Percentiles rank a stretch among this genome's conserved stretches.
Evolutionary conservation across 2,797 vertebrate species (phyloP).

Genomic region (Silurus aristotelis): DNA sequence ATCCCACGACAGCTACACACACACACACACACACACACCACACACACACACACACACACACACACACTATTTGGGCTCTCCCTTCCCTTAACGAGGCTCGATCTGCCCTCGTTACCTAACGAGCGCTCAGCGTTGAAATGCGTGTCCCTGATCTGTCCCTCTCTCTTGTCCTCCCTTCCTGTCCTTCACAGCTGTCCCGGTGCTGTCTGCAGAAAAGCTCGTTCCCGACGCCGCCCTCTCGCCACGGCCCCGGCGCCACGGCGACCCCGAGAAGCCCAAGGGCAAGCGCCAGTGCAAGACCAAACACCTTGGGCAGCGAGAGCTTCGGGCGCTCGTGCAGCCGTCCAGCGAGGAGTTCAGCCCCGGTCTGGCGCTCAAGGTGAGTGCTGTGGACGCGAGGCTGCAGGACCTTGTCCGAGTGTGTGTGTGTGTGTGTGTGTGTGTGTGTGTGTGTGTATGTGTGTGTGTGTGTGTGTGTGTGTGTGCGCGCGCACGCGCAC

Average conservation of each 20-base stretch:
- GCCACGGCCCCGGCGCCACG: slow-evolving; percentile 85
- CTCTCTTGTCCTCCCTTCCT: slow-evolving; percentile 51
- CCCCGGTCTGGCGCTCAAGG: slow-evolving; percentile 78
- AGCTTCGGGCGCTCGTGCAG: slow-evolving; percentile 75
- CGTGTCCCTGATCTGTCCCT: slow-evolving; percentile 2
- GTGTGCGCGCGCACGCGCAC: slow-evolving; percentile 30
- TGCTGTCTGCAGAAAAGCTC: slow-evolving; percentile 65
- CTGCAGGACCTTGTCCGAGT: slow-evolving; percentile 51
- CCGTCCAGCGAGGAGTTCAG: slow-evolving; percentile 81
- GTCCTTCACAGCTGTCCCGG: slow-evolving; percentile 69
- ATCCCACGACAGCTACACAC: slow-evolving; percentile 22
- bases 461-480: slow-evolving; percentile 36
- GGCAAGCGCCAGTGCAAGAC: slow-evolving; percentile 99
- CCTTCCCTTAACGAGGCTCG: slow-evolving; percentile 27
- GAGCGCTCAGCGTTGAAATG: slow-evolving; percentile 34
- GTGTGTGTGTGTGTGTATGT: slow-evolving; percentile 31
- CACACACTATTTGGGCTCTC: background rate
- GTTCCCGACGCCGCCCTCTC: slow-evolving; percentile 75
- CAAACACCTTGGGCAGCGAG: slow-evolving; percentile 92
- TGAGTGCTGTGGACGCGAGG: slow-evolving; percentile 57
- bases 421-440: slow-evolving; percentile 32
- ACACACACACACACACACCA: background rate
- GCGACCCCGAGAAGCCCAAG: slow-evolving; percentile 93
- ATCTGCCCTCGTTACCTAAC: slow-evolving; percentile 50
- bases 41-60: background rate